Evolutionary conservation across 2,113 vertebrate species (phyloP), one percentile per base, ranked within the genome.

Genomic region (Pedetes capensis): DNA sequence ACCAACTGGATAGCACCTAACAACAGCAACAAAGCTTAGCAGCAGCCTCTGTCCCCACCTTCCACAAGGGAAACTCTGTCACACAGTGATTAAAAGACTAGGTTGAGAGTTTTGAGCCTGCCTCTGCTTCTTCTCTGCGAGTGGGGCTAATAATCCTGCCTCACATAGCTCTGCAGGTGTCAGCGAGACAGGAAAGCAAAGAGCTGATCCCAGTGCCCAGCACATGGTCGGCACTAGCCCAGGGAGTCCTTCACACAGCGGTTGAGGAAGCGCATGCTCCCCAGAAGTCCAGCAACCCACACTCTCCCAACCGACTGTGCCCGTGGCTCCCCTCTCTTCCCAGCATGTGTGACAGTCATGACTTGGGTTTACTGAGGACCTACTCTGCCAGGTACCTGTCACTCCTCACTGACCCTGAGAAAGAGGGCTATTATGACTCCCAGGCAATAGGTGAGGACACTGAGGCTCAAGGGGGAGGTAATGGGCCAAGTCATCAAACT

Each of bases 261-360:
- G 5, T 12, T 1, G 0, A 49, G 34, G 55, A 79, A 14, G 32
- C 63, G 25, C 23, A n/a, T 0, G 0, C 5, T 20, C 51, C n/a
- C 37, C 25, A 5, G 44, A 53, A 86, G 27, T 42, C 71, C 51
- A 18, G 34, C 32, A 53, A 5, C 42, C 39, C 39, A 9, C 34
- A 1, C 11, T 25, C 23, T 64, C 83, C 25, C 0, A 0, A 17
- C 25, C 39, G 8, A 0, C 23, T 11, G 3, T 3, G 16, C 34
- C 37, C 0, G 32, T 0, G 11, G 10, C 11, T 8, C 55, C 66
- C 53, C 32, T 64, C n/a, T 55, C 51, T 49, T 53, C 49, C 29
- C 3, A 6, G 47, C 42, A 2, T 1, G 1, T 32, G 8, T 32
- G 23, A 37, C 49, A 18, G 1, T 14, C 37, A 2, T 4, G 22